Evolutionary conservation across 2,113 vertebrate genomes (phyloP).

Genomic region (Fregetta grallaria): DNA sequence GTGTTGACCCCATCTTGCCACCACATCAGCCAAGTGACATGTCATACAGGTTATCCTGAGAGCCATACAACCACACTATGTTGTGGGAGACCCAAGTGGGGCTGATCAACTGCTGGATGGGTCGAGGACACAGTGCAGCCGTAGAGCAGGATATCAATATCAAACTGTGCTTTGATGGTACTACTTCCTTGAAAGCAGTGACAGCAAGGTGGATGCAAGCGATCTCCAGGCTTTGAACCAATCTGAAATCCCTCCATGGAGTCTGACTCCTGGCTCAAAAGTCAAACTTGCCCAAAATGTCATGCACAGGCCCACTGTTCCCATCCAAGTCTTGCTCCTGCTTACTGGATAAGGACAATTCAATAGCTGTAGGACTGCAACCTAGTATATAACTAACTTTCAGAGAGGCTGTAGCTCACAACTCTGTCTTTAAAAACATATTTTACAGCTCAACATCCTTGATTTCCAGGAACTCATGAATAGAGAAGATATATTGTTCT

Average conservation of each 20-base stretch:
- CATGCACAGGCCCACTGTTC: background rate
- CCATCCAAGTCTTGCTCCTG: background rate
- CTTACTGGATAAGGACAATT: background rate
- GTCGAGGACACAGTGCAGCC: accelerated
- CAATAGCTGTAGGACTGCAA: background rate
- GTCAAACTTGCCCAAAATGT: background rate
- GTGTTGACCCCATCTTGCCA: background rate
- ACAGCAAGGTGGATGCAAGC: background rate
- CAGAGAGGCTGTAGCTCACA: background rate
- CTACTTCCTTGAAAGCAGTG: background rate
- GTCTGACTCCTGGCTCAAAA: background rate
- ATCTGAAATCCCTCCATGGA: background rate
- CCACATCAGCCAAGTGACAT: background rate
- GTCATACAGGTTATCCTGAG: background rate
- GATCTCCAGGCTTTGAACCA: background rate
- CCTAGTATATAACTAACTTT: background rate
- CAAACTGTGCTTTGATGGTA: background rate
- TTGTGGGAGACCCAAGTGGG: background rate
- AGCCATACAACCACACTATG: background rate
- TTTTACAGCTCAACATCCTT: background rate
- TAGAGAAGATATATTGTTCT: conserved; percentile 29
- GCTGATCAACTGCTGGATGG: background rate
- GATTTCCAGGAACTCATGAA: conserved; percentile 57
- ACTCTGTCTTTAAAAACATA: background rate
- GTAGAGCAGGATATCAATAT: background rate